These are phyloP conservation scores for Steinernema scapterisci DNA, from an alignment of 2,888 invertebrate species.

Conservation along the genomic window DNA sequence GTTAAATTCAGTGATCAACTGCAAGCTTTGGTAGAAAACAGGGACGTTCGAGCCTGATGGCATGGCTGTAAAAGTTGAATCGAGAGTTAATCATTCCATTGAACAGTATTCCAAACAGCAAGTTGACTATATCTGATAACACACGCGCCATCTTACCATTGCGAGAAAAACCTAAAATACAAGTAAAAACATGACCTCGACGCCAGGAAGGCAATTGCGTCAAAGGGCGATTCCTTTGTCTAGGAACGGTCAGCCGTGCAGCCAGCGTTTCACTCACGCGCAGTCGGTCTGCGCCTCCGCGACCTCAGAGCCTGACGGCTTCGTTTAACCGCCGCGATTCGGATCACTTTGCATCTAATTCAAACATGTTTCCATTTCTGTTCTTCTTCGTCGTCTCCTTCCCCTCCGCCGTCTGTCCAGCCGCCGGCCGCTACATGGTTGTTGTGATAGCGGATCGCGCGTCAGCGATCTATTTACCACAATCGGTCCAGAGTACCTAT, in stretches of 20 bases:
- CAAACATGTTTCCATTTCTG: conserved; percentile 20
- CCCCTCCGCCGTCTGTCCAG: conserved; percentile 8
- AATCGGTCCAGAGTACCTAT: conserved; percentile 30
- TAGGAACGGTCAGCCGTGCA: conserved; percentile 11
- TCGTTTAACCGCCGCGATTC: neutral
- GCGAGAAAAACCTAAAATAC: too few relatives aligned
- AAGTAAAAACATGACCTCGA: neutral
- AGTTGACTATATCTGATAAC: too few relatives aligned
- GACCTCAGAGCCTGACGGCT: neutral
- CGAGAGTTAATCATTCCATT: too few relatives aligned
- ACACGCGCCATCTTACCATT: neutral
- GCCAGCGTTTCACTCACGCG: neutral
- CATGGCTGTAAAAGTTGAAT: too few relatives aligned
- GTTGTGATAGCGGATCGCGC: conserved; percentile 20
- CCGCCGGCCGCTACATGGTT: conserved; percentile 8
- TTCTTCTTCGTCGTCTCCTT: neutral
- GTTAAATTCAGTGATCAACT: too few relatives aligned
- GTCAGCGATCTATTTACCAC: conserved; percentile 21
- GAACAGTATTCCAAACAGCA: too few relatives aligned
- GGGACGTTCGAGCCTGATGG: too few relatives aligned
- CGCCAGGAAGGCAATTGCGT: neutral
- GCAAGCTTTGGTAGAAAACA: too few relatives aligned
- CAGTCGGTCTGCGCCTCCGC: neutral
- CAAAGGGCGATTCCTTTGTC: conserved; percentile 24
- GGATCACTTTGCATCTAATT: neutral